phyloP scores from a whole-genome alignment of 2,888 invertebrate genomes.

The Apamea crenata region DNA sequence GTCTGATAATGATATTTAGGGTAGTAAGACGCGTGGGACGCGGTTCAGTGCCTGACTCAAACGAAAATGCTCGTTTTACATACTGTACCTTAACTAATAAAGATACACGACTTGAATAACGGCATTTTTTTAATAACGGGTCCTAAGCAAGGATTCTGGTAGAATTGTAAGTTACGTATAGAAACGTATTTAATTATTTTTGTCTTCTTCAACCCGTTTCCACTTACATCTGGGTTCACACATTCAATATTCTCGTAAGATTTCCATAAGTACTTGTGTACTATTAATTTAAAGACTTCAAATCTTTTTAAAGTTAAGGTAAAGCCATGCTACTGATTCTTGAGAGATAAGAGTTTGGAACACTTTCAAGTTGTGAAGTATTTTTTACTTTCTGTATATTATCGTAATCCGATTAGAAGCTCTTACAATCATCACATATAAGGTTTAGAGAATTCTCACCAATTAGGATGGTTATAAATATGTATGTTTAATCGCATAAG shows the following conservation, averaged over 20 bases:
- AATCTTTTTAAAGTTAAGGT: neutral
- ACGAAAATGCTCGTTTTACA: constrained; percentile 41
- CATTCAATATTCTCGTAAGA: neutral
- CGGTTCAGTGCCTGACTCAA: constrained; percentile 57
- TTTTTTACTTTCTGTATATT: neutral
- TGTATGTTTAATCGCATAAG: constrained; percentile 15
- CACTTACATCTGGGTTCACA: neutral
- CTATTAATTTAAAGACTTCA: neutral
- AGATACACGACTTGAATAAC: constrained; percentile 22
- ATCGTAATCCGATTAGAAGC: constrained; percentile 53
- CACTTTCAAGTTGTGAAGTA: neutral
- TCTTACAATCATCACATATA: constrained; percentile 12
- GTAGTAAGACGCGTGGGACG: constrained; percentile 58
- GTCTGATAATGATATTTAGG: constrained; percentile 57
- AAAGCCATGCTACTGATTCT: neutral
- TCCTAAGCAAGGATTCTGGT: neutral
- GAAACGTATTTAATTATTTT: neutral
- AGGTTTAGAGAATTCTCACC: constrained; percentile 16
- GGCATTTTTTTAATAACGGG: constrained; percentile 4
- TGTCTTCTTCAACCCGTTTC: neutral
- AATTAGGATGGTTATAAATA: constrained; percentile 49
- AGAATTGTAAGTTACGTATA: neutral
- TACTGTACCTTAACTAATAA: constrained; percentile 16
- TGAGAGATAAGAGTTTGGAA: neutral
- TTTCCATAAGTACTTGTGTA: neutral